These are phyloP conservation scores for Oreocharis arfaki DNA, from an alignment of 2,113 vertebrate genomes.

Conservation along the genomic window DNA sequence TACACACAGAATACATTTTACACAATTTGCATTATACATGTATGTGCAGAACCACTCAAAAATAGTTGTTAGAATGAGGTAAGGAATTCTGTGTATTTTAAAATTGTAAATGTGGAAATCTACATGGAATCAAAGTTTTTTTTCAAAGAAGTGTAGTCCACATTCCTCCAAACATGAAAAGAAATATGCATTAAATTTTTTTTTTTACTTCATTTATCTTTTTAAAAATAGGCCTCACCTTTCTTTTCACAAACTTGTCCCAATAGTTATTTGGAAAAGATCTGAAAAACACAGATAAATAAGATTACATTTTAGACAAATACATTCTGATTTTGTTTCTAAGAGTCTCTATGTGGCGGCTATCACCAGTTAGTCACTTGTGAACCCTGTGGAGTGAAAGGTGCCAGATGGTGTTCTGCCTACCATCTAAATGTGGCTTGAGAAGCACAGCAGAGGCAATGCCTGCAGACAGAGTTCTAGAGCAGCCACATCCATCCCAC, in stretches of 20 bases:
- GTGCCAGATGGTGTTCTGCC: not conserved
- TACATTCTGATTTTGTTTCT: not conserved
- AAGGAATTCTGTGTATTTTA: not conserved
- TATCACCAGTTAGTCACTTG: not conserved
- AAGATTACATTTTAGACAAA: not conserved
- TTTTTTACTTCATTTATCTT: not conserved
- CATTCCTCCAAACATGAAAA: not conserved
- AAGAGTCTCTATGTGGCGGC: not conserved
- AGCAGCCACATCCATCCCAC: not conserved
- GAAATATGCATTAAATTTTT: not conserved
- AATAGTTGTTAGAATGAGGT: not conserved
- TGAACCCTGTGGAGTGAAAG: not conserved
- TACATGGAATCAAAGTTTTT: not conserved
- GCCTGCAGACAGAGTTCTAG: not conserved
- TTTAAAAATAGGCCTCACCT: conserved; percentile 55
- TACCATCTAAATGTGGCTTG: not conserved
- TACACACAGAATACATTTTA: not conserved
- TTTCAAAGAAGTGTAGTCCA: not conserved
- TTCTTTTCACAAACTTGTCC: conserved; percentile 97
- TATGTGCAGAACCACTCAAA: not conserved
- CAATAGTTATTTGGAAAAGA: conserved; percentile 98
- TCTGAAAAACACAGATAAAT: conserved; percentile 68
- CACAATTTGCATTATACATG: not conserved
- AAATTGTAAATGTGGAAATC: not conserved
- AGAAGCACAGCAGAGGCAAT: not conserved